Base-by-base conservation (phyloP, 2,888 invertebrate genomes). In the Microchrysa polita region DNA sequence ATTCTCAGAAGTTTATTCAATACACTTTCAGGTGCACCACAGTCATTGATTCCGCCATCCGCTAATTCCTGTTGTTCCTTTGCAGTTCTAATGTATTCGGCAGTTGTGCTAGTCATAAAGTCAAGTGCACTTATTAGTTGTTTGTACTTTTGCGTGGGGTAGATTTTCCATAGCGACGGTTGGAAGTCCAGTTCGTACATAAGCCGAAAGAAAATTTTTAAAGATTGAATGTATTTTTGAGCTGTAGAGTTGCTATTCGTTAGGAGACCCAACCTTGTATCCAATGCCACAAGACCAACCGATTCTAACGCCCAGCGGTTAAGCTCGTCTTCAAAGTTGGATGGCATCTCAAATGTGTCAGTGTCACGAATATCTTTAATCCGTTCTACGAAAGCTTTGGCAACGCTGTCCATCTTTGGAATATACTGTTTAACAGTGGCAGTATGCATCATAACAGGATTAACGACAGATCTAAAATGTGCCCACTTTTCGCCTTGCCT, bases 401-500 rank as follows among this genome's bases (percentile, higher is more conserved):
- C 76, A 69, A 83, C 81, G 20, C 76, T 76, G 76, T 83, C 81
- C 4, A 82, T 78, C 60, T 79, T 79, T 0, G 80, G 77, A 42
- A 82, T 69, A 74, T 79, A 80, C 52, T 80, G 80, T 2, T 81
- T 75, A 1, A 82, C 80, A 55, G 79, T 82, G 67, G 81, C 80
- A 1, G 80, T 77, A 57, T 82, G 81, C 82, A 83, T 81, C 52
- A 83, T 72, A 40, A 83, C 79, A 0, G 82, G 83, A 77, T 83
- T 83, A 0, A 83, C 82, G 78, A 89, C 90, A 5, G 88, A 88
- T n/a, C 92, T 86, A 74, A 91, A 87, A 61, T 89, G 86, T 23
- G 89, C 87, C 92, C 92, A 92, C 77, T 88, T 86, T 23, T 88
- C 86, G 0, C 90, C 92, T 83, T 92, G 89, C 27, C 88, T 88